Base-by-base conservation (phyloP, 2,797 vertebrate species). In the Pseudochromis fuscus region DNA sequence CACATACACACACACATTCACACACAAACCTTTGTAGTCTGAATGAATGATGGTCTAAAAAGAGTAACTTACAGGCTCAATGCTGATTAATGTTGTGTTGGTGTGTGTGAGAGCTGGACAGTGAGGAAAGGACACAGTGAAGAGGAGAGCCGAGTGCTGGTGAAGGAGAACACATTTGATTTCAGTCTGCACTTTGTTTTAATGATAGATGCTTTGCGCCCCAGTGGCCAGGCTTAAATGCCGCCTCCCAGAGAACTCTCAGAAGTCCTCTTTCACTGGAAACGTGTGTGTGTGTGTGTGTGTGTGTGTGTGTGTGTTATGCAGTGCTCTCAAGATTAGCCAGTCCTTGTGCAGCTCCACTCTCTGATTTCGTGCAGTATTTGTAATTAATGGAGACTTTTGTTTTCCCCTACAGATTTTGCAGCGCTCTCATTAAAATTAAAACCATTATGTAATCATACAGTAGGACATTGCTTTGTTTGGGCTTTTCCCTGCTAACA, bases 131-230 rank as follows among this genome's bases (percentile, higher is more conserved):
- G 66, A 53, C 63, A 51, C 1, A 3, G 66, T 25, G 44, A 77
- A 58, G 68, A 79, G 73, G 40, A 75, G 63, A 40, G 72, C 56
- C 3, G 71, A 81, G 75, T 59, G 70, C 62, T 42, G 48, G 16
- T 71, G 72, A 64, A 77, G 72, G 64, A 79, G 75, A 82, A 67
- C 69, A 70, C 77, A 69, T 77, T 68, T 86, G 75, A 85, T 84
- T 86, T 83, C 77, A 72, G 63, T 37, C 67, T 81, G 68, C 75
- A 83, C 87, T 89, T 87, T 85, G 85, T 88, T 91, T 90, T 88
- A 90, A 91, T 91, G 89, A 91, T 91, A 82, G 88, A 92, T 91
- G 90, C 56, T 85, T 82, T 84, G 80, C 80, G 45, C 82, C 84
- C 82, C 83, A 81, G 86, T 71, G 79, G 69, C 80, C 77, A 57